Conservation (phyloP, 1,140 invertebrate species). For the Tribolium madens region DNA sequence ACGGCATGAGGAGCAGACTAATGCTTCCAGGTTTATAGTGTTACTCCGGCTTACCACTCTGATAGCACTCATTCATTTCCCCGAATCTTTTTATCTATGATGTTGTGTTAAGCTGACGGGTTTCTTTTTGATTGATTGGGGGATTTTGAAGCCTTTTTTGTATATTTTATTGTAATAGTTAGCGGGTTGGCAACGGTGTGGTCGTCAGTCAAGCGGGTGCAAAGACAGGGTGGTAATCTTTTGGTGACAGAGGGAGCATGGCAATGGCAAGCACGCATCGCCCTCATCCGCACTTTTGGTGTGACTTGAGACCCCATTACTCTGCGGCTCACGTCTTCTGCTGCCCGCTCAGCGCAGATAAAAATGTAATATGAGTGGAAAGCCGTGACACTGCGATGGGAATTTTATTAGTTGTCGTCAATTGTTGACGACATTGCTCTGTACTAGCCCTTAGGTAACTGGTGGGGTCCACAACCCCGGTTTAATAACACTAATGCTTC, state of each 20-base stretch:
- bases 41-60: conserved; percentile 25
- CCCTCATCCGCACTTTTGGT: conserved; percentile 45
- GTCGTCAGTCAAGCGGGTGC: conserved; percentile 19
- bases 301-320: conserved; percentile 41
- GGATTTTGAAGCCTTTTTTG: conserved; percentile 16
- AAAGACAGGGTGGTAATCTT: conserved; percentile 23
- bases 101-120: conserved; percentile 21
- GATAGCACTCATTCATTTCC: conserved; percentile 18
- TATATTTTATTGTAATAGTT: conserved; percentile 35
- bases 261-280: conserved; percentile 39
- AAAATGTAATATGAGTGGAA: conserved; percentile 53
- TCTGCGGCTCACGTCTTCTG: conserved; percentile 46
- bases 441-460: conserved; percentile 17
- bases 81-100: background rate
- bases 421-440: conserved; percentile 39
- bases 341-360: conserved; percentile 50
- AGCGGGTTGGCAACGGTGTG: conserved; percentile 7
- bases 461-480: background rate
- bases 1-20: background rate
- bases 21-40: conserved; percentile 14
- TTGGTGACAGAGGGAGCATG: conserved; percentile 20
- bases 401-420: conserved; percentile 51
- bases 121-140: conserved; percentile 5
- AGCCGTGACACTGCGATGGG: conserved; percentile 51
- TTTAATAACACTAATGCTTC: background rate